A percentile compares a stretch with the other conserved stretches of the same genome.
phyloP scores from a whole-genome alignment of 2,113 vertebrate species.

The Lampris megalopsis region DNA sequence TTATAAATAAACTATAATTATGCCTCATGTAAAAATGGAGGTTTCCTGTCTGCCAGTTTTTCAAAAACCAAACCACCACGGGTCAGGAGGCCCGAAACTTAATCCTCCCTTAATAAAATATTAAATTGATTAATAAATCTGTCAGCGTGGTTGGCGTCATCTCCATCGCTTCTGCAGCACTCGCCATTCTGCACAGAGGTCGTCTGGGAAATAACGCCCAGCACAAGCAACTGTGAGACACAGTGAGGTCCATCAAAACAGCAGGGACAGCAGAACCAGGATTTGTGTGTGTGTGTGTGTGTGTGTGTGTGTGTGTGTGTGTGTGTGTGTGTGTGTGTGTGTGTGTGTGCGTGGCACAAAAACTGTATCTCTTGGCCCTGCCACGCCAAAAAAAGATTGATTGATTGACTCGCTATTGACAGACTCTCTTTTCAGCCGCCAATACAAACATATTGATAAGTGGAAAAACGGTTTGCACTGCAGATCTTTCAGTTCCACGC shows the following conservation, averaged over 20 bases:
- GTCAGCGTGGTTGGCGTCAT: conserved; percentile 10
- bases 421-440: conserved; percentile 68
- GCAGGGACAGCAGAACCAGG: conserved; percentile 38
- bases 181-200: conserved; percentile 37
- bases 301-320: conserved; percentile 11
- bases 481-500: conserved; percentile 74
- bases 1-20: conserved; percentile 28
- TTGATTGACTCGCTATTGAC: conserved; percentile 68
- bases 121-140: conserved; percentile 19
- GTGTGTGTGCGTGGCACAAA: no score
- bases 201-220: conserved; percentile 42
- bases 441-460: conserved; percentile 81
- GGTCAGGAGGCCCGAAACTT: conserved; percentile 32
- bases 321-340: conserved; percentile 16
- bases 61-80: not conserved
- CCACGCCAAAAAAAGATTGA: conserved; percentile 78
- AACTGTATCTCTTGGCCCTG: conserved; percentile 50
- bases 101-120: conserved; percentile 29
- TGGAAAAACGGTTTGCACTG: conserved; percentile 84
- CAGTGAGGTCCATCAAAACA: conserved; percentile 31
- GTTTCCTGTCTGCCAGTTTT: conserved; percentile 11
- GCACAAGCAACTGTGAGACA: conserved; percentile 15
- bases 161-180: conserved; percentile 21
- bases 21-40: conserved; percentile 20
- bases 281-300: conserved; percentile 24